Percentiles rank a stretch among this genome's conserved stretches.
phyloP scores from a whole-genome alignment of 2,888 invertebrate species.

The Agrotis puta region DNA sequence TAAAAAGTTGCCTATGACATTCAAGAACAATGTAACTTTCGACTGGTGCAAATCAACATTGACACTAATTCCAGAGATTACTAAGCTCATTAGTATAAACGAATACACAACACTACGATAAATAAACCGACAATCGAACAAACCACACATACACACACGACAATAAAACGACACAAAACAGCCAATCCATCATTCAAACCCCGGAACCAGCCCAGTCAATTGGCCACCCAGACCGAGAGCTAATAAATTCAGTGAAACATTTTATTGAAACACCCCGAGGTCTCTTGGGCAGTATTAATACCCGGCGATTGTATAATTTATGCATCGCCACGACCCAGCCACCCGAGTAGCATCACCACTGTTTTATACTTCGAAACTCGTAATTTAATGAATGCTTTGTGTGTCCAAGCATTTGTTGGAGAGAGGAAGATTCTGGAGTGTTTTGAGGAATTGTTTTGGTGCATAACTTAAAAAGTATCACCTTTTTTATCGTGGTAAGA shows the following conservation, averaged over 20 bases:
- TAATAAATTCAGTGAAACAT: slow-evolving; percentile 71
- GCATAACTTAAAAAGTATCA: background rate
- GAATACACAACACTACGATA: too few relatives aligned
- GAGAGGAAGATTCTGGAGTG: slow-evolving; percentile 1
- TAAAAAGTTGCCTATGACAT: too few relatives aligned
- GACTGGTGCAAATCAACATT: too few relatives aligned
- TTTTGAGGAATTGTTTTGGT: background rate
- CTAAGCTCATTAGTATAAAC: too few relatives aligned
- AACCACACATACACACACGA: background rate
- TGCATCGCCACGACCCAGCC: slow-evolving; percentile 76
- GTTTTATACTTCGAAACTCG: slow-evolving; percentile 54
- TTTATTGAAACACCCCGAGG: slow-evolving; percentile 81
- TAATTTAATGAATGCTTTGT: slow-evolving; percentile 54
- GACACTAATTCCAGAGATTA: too few relatives aligned
- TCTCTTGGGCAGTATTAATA: slow-evolving; percentile 77
- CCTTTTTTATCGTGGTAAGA: too few relatives aligned
- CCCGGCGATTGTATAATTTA: slow-evolving; percentile 83
- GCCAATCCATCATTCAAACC: slow-evolving; percentile 27
- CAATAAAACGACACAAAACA: slow-evolving; percentile 22
- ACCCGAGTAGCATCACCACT: slow-evolving; percentile 56
- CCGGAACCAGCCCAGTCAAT: slow-evolving; percentile 41
- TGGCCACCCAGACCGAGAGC: slow-evolving; percentile 32
- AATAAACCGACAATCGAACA: too few relatives aligned
- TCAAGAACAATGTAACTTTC: too few relatives aligned
- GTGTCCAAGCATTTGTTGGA: slow-evolving; percentile 21